A percentile compares a stretch with the other conserved stretches of the same genome.
Conservation (phyloP, 1,140 invertebrate species). For the Aporrectodea caliginosa region DNA sequence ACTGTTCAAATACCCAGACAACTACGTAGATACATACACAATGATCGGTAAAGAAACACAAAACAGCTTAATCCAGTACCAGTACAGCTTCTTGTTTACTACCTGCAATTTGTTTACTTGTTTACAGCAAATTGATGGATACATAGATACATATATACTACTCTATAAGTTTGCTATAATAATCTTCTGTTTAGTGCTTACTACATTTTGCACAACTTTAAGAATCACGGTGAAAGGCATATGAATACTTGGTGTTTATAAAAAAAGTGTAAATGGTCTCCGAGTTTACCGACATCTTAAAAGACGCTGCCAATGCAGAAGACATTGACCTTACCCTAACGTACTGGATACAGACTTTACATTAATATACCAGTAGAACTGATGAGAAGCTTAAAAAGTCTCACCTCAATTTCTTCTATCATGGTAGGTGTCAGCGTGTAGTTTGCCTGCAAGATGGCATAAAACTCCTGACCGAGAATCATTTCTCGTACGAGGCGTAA, state of each 20-base stretch:
- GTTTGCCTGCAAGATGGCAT: background rate
- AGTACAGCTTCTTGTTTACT: background rate
- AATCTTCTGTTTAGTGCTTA: too few species aligned
- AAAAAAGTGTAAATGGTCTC: background rate
- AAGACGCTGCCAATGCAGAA: background rate
- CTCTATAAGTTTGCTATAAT: too few species aligned
- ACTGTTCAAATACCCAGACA: background rate
- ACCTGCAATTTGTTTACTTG: background rate
- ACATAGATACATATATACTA: too few species aligned
- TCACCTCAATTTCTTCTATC: background rate
- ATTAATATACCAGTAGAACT: background rate
- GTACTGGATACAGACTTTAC: too few species aligned
- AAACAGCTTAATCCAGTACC: background rate
- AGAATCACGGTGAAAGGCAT: background rate
- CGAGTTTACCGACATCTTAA: background rate
- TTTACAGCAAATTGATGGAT: background rate
- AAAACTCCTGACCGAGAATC: background rate
- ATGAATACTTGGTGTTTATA: background rate
- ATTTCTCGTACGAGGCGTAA: background rate
- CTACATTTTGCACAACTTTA: background rate
- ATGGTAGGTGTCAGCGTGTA: background rate
- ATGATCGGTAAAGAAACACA: background rate
- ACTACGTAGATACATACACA: too few species aligned
- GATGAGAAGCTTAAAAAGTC: background rate
- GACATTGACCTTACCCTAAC: too few species aligned